Conservation (phyloP, 2,888 invertebrate genomes). For the Tanypteryx hageni region DNA sequence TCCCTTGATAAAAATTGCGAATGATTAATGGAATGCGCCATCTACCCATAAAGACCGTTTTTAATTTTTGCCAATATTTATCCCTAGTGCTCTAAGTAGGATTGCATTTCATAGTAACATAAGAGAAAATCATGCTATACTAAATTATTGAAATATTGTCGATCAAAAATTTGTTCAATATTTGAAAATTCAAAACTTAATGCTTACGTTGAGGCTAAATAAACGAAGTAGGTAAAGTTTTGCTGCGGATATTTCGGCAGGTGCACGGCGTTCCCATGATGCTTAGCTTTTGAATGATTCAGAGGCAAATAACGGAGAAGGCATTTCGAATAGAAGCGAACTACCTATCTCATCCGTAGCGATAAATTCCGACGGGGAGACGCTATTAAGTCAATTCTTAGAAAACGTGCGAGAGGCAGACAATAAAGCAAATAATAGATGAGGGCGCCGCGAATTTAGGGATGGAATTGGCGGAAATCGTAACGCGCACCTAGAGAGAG, state of each 20-base stretch:
- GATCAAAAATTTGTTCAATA: too few relatives aligned
- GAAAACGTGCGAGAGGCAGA: constrained; percentile 38
- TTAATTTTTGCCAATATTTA: too few relatives aligned
- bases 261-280: background rate
- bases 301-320: background rate
- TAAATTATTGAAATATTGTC: too few relatives aligned
- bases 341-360: background rate
- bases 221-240: background rate
- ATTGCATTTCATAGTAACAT: too few relatives aligned
- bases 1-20: too few relatives aligned
- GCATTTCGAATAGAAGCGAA: constrained; percentile 9
- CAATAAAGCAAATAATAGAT: constrained; percentile 62
- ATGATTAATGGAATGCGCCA: too few relatives aligned
- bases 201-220: background rate
- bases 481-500: constrained; percentile 5
- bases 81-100: too few relatives aligned
- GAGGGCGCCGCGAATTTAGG: constrained; percentile 34
- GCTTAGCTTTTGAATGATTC: background rate
- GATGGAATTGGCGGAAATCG: constrained; percentile 31
- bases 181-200: too few relatives aligned
- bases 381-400: constrained; percentile 59
- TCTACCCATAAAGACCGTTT: too few relatives aligned
- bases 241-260: background rate
- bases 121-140: too few relatives aligned
- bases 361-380: constrained; percentile 48